A percentile compares a stretch with the other conserved stretches of the same genome.
Evolutionary conservation across 2,888 invertebrate species (phyloP).

Genomic region (Baronia brevicornis): DNA sequence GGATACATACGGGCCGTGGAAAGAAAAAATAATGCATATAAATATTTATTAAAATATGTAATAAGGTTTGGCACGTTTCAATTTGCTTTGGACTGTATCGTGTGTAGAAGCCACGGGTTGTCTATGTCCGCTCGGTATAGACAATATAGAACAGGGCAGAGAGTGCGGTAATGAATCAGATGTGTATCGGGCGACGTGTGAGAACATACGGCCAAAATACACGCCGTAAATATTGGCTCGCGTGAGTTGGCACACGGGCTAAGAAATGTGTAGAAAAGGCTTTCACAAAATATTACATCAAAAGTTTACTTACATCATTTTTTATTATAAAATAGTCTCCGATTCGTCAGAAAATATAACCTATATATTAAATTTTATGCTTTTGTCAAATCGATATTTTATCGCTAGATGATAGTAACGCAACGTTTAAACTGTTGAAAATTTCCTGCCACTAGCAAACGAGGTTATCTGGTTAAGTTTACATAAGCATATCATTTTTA

Average conservation of each 20-base stretch:
- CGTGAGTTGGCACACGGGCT: constrained; percentile 44
- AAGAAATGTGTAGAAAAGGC: constrained; percentile 19
- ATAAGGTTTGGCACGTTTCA: background rate
- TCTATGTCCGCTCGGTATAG: constrained; percentile 29
- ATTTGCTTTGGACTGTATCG: constrained; percentile 22
- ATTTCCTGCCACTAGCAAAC: too few relatives aligned
- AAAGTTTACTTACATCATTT: background rate
- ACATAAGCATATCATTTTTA: too few relatives aligned
- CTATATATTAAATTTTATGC: too few relatives aligned
- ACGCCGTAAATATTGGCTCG: constrained; percentile 68
- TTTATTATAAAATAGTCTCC: background rate
- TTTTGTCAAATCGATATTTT: too few relatives aligned
- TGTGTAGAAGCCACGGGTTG: constrained; percentile 32
- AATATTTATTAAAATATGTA: background rate
- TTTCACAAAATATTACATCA: background rate
- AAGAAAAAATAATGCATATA: too few relatives aligned
- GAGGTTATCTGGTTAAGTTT: too few relatives aligned
- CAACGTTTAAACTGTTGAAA: too few relatives aligned
- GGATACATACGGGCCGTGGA: too few relatives aligned
- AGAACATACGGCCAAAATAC: constrained; percentile 75
- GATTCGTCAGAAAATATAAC: too few relatives aligned
- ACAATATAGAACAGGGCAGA: constrained; percentile 50
- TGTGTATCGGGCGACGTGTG: constrained; percentile 71
- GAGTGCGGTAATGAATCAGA: constrained; percentile 70
- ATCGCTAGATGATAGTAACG: too few relatives aligned